These are phyloP conservation scores for Zapornia atra DNA, from an alignment of 2,113 vertebrate species.

Conservation along the genomic window DNA sequence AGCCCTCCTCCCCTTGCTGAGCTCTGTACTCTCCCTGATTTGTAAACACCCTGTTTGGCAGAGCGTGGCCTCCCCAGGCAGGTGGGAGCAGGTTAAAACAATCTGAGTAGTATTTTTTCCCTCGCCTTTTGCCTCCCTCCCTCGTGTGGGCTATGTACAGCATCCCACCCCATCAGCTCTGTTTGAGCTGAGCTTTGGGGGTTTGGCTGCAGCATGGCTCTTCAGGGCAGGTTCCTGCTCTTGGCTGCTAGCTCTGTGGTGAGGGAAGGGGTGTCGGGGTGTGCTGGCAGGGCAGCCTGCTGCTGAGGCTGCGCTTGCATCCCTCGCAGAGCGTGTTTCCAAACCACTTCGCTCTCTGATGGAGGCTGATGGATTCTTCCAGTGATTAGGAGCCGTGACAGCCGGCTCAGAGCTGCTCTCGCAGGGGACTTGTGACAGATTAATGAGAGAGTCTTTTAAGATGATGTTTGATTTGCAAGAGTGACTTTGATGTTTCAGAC, in stretches of 20 bases:
- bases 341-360: not conserved
- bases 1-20: not conserved
- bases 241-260: not conserved
- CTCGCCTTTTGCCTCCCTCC: not conserved
- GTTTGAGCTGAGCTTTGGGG: not conserved
- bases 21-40: not conserved
- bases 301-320: not conserved
- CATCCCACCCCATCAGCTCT: not conserved
- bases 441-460: not conserved
- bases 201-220: not conserved
- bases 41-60: not conserved
- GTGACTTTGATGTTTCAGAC: not conserved
- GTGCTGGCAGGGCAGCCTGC: not conserved
- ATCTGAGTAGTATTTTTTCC: no score
- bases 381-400: not conserved
- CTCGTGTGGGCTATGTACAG: fast-evolving
- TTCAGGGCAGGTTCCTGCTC: not conserved
- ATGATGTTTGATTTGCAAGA: not conserved
- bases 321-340: not conserved
- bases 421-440: not conserved
- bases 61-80: not conserved
- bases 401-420: not conserved
- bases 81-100: not conserved
- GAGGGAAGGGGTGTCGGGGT: not conserved
- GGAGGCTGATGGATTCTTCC: not conserved